Evolutionary conservation across 2,797 vertebrate species (phyloP).

Genomic region (Rhinella marina): DNA sequence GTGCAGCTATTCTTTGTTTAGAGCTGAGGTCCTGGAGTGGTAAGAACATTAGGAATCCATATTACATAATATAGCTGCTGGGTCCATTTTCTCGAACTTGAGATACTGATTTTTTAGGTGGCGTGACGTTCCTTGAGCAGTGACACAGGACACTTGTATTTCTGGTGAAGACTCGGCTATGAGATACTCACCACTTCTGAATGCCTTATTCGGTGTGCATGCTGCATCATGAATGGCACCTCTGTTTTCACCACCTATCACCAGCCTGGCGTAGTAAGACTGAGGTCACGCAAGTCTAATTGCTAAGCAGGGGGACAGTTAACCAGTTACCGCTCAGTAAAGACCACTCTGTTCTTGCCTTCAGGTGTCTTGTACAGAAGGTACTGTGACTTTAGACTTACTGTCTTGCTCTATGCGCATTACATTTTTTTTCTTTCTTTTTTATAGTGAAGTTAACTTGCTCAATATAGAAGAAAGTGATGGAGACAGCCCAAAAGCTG

Average conservation of each 20-base stretch:
- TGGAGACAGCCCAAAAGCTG: constrained; percentile 72
- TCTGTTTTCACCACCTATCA: not conserved
- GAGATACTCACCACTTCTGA: not conserved
- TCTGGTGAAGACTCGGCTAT: not conserved
- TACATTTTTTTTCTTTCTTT: not conserved
- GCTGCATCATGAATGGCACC: not conserved
- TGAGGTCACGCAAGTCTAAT: not conserved
- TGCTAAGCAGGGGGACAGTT: not conserved
- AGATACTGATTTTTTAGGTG: not conserved
- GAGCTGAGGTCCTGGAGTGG: no score
- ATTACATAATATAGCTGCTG: not conserved
- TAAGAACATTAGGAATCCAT: not conserved
- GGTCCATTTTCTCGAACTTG: not conserved
- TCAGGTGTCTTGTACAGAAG: not conserved
- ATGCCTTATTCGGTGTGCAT: not conserved
- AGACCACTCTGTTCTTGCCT: not conserved
- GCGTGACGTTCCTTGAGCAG: not conserved
- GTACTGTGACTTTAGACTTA: not conserved
- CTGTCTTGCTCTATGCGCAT: not conserved
- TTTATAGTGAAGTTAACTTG: constrained; percentile 76
- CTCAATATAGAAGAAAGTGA: constrained; percentile 83
- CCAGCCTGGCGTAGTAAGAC: not conserved
- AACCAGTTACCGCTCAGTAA: not conserved
- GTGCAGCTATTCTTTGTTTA: no score
- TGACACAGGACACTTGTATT: not conserved